Conservation (phyloP, 2,888 invertebrate species). For the Nemotelus nigrinus region DNA sequence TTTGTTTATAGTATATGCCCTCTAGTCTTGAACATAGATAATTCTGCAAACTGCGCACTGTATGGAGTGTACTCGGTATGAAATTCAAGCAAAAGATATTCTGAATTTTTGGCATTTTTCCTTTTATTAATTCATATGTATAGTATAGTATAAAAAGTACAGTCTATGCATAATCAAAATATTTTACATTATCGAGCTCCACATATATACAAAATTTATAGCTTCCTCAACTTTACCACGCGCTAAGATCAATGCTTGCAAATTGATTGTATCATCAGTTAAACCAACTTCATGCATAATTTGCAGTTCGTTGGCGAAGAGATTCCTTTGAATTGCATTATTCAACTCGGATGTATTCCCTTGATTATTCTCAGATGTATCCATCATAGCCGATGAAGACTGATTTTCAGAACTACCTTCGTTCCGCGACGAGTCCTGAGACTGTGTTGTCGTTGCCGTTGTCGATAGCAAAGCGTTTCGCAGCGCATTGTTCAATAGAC, state of each 20-base stretch:
- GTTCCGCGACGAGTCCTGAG: constrained; percentile 46
- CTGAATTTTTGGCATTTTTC: too few species aligned
- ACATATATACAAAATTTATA: constrained; percentile 84
- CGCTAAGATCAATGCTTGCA: constrained; percentile 81
- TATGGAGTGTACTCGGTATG: too few species aligned
- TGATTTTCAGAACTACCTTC: constrained; percentile 54
- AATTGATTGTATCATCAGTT: constrained; percentile 81
- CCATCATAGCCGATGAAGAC: constrained; percentile 53
- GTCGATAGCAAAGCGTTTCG: constrained; percentile 70
- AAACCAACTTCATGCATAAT: constrained; percentile 94
- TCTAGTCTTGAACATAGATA: too few species aligned
- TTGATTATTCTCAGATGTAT: constrained; percentile 52
- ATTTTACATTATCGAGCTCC: neutral
- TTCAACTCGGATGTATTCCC: neutral
- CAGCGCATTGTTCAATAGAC: constrained; percentile 83
- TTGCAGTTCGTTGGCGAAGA: constrained; percentile 70
- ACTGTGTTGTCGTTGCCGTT: constrained; percentile 47
- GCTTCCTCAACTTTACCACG: constrained; percentile 91
- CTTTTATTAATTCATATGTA: too few species aligned
- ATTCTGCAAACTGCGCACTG: too few species aligned
- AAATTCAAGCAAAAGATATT: too few species aligned
- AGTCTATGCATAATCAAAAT: too few species aligned
- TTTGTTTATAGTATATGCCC: too few species aligned
- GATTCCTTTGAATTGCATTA: constrained; percentile 54
- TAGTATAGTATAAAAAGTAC: too few species aligned